Evolutionary conservation across 2,797 vertebrate species (phyloP).

Genomic region (Natrix natrix): DNA sequence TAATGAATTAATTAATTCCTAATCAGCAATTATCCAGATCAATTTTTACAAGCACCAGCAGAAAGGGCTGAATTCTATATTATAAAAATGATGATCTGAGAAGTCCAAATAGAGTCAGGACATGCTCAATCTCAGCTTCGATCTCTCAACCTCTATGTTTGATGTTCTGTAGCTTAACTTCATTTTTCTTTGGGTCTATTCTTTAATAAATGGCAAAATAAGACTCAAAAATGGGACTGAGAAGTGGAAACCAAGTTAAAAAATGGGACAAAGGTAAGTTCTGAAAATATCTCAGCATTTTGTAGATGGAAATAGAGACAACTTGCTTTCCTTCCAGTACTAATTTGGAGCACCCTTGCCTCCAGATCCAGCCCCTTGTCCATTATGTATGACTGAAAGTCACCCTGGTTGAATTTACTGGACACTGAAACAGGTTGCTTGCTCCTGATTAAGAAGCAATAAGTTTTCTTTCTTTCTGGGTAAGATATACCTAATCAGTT

Average conservation of each 20-base stretch:
- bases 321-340: neutral
- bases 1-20: neutral
- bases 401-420: neutral
- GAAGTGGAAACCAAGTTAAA: constrained; percentile 50
- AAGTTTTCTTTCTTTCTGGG: neutral
- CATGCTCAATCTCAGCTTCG: neutral
- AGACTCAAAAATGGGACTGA: constrained; percentile 56
- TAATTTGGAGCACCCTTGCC: neutral
- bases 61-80: neutral
- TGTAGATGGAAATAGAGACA: neutral
- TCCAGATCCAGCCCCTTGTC: neutral
- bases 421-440: neutral
- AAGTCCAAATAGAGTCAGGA: neutral
- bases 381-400: neutral
- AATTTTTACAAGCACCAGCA: neutral
- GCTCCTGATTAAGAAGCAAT: neutral
- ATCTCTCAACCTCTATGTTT: neutral
- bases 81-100: neutral
- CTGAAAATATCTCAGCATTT: neutral
- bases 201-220: constrained; percentile 31
- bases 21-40: neutral
- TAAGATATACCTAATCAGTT: neutral
- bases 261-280: constrained; percentile 35
- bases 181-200: neutral
- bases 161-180: neutral